Evolutionary conservation across 2,797 vertebrate species (phyloP).

Genomic region (Sebastes variabilis): DNA sequence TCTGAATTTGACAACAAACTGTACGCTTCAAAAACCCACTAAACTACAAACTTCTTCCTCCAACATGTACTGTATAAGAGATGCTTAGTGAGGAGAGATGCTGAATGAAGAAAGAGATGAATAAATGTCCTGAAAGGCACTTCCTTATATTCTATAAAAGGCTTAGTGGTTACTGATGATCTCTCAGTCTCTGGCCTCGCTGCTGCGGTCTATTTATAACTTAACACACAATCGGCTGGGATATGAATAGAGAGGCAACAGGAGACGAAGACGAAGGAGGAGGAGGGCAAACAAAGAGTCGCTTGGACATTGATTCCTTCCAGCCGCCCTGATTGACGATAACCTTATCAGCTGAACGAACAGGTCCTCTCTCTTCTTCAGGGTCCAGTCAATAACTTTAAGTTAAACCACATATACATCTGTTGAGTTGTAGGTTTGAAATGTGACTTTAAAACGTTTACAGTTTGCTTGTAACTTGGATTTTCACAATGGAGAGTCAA

Average conservation of each 20-base stretch:
- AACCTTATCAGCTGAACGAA: not conserved
- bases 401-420: too few species aligned
- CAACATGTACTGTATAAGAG: not conserved
- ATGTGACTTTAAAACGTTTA: too few species aligned
- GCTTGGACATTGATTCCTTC: not conserved
- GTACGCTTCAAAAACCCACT: not conserved
- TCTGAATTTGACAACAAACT: not conserved
- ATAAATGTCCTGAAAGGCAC: not conserved
- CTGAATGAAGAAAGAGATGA: not conserved
- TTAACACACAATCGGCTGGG: not conserved
- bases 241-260: not conserved
- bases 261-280: not conserved
- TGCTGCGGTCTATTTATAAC: not conserved
- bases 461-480: too few species aligned
- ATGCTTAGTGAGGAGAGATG: too few species aligned
- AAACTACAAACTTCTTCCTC: not conserved
- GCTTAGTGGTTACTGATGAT: not conserved
- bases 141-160: not conserved
- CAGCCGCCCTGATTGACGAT: not conserved
- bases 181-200: not conserved
- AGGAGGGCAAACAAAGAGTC: constrained; percentile 2
- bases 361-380: not conserved
- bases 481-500: too few species aligned
- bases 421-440: too few species aligned
- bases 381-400: not conserved